Percentiles rank a stretch among this genome's conserved stretches.
Evolutionary conservation across 2,797 vertebrate genomes (phyloP).

Genomic region (Falco columbarius): DNA sequence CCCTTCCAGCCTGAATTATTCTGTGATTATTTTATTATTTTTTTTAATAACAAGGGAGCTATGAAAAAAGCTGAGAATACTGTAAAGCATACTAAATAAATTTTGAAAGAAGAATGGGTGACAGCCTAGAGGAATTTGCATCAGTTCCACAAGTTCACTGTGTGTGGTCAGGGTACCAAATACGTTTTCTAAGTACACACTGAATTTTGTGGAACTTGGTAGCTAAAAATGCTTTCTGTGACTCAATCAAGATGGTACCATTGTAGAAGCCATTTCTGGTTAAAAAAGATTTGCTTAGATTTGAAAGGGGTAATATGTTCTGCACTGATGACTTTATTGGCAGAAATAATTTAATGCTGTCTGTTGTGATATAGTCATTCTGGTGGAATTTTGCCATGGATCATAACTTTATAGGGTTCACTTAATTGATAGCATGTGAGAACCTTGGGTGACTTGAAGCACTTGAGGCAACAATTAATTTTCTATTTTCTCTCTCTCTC

Average conservation of each 20-base stretch:
- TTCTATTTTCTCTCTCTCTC: not conserved
- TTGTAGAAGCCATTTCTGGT: not conserved
- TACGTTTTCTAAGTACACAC: not conserved
- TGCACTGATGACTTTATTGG: constrained; percentile 38
- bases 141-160: not conserved
- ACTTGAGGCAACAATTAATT: not conserved
- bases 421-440: constrained; percentile 29
- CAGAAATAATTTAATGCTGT: constrained; percentile 50
- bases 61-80: not conserved
- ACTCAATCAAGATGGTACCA: not conserved
- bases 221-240: not conserved
- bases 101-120: not conserved
- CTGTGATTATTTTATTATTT: not conserved
- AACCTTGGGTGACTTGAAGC: not conserved
- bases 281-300: not conserved
- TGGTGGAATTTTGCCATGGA: constrained; percentile 42
- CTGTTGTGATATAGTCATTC: constrained; percentile 11
- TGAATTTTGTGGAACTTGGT: not conserved
- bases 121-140: not conserved
- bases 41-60: not conserved
- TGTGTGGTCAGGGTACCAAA: not conserved
- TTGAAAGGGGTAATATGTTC: constrained; percentile 20
- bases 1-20: not conserved
- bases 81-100: not conserved
- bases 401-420: constrained; percentile 28